phyloP scores from a whole-genome alignment of 2,888 invertebrate species.

The Cyaniris semiargus region DNA sequence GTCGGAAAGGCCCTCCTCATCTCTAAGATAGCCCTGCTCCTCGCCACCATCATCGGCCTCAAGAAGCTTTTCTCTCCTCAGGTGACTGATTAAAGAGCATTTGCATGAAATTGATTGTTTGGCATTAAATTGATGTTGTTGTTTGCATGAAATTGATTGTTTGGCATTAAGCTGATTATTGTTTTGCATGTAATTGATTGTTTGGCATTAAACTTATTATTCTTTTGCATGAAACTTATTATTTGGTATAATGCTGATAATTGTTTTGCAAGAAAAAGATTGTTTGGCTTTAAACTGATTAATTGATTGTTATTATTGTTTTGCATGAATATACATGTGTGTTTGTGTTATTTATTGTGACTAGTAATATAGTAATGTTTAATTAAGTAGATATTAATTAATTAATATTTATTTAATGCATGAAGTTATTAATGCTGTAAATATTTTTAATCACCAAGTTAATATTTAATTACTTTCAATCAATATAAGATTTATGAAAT shows the following conservation, averaged over 20 bases:
- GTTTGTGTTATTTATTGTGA: not conserved
- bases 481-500: not conserved
- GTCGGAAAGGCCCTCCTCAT: conserved; percentile 92
- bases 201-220: not conserved
- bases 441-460: not conserved
- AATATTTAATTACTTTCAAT: not conserved
- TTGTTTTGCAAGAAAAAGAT: too few relatives aligned
- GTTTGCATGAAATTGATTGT: conserved; percentile 10
- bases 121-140: not conserved
- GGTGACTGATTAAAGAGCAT: conserved; percentile 60
- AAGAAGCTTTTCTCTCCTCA: conserved; percentile 90
- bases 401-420: not conserved
- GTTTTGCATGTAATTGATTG: not conserved
- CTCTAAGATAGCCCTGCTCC: conserved; percentile 89
- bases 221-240: not conserved
- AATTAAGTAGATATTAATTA: too few relatives aligned
- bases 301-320: too few relatives aligned
- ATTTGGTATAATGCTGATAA: too few relatives aligned
- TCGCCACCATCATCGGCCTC: conserved; percentile 89
- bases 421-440: not conserved
- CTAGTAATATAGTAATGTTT: not conserved
- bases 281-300: too few relatives aligned
- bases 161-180: not conserved
- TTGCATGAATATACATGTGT: too few relatives aligned
- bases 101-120: conserved; percentile 35